phyloP scores from a whole-genome alignment of 2,797 vertebrate species.

The Acipenser oxyrinchus region DNA sequence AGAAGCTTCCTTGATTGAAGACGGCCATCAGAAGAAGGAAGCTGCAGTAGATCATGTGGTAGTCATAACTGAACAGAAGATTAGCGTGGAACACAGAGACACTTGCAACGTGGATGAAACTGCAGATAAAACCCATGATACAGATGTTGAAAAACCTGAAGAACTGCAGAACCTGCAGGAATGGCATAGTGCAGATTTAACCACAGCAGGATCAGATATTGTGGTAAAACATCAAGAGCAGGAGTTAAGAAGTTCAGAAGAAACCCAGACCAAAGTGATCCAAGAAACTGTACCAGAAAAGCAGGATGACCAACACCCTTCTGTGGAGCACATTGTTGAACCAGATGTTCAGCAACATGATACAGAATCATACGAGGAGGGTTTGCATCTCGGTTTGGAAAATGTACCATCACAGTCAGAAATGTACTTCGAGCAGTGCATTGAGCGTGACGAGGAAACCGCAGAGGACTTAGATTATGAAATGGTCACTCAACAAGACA shows the following conservation, averaged over 20 bases:
- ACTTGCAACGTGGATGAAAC: slow-evolving; percentile 3
- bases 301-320: slow-evolving; percentile 13
- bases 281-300: slow-evolving; percentile 14
- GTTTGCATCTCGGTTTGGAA: slow-evolving; percentile 37
- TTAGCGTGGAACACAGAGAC: background rate
- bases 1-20: background rate
- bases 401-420: slow-evolving; percentile 24
- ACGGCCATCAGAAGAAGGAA: background rate
- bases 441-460: slow-evolving; percentile 42
- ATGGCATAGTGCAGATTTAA: slow-evolving; percentile 16
- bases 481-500: slow-evolving; percentile 62
- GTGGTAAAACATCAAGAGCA: slow-evolving; percentile 11
- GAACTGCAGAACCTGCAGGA: slow-evolving; percentile 20
- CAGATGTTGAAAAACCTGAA: slow-evolving; percentile 7
- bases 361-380: slow-evolving; percentile 41
- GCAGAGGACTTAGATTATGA: slow-evolving; percentile 68
- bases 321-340: slow-evolving; percentile 17
- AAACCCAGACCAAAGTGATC: slow-evolving; percentile 21
- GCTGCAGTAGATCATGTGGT: background rate
- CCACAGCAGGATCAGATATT: slow-evolving; percentile 4
- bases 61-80: background rate
- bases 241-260: slow-evolving; percentile 23
- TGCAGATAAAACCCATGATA: slow-evolving; percentile 5
- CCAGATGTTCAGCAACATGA: slow-evolving; percentile 40
- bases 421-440: slow-evolving; percentile 23